Evolutionary conservation across 2,888 invertebrate genomes (phyloP), one percentile per base, ranked within the genome.

Genomic region (Tetrapedia diversipes): DNA sequence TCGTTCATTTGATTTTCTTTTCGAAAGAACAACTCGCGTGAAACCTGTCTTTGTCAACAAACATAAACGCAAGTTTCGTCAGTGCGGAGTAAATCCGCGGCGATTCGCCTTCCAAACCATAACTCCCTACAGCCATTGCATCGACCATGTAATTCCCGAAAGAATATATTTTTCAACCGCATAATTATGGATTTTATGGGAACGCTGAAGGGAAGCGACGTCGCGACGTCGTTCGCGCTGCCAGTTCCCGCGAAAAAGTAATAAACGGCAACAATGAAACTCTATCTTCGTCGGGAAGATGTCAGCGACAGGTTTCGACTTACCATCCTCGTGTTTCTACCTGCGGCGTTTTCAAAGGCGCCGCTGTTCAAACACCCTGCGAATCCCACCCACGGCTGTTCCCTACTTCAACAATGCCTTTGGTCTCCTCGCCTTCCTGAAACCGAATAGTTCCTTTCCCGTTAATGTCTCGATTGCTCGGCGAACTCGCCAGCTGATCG

Each of bases 261-360:
- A 70, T 57, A 75, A 72, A 49, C 59, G 57, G 65, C 29, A 66
- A 79, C 64, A 79, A 79, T 67, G 59, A 70, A 68, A 71, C 65
- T 57, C 57, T 65, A 61, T 60, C 64, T 77, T 77, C 61, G 37
- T 41, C 63, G 41, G 72, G 53, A 77, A 72, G 78, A 68, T 65
- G 59, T 63, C 74, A 70, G 16, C 56, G 29, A 34, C 73, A 65
- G 16, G 24, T 37, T 29, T 76, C 68, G 70, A 57, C 63, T 75
- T 77, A 47, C n/a, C 61, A 29, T 37, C n/a, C 41, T 45, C 29
- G 39, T n/a, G 47, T 60, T 60, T 61, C 49, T 45, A 76, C 56
- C 76, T 61, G 56, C 70, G 39, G 57, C 63, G 43, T 57, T 75
- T 63, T 53, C 57, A 64, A 68, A 59, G 63, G 51, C 45, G 22